Evolutionary conservation across 2,888 invertebrate species (phyloP).

Genomic region (Diabrotica balteata): DNA sequence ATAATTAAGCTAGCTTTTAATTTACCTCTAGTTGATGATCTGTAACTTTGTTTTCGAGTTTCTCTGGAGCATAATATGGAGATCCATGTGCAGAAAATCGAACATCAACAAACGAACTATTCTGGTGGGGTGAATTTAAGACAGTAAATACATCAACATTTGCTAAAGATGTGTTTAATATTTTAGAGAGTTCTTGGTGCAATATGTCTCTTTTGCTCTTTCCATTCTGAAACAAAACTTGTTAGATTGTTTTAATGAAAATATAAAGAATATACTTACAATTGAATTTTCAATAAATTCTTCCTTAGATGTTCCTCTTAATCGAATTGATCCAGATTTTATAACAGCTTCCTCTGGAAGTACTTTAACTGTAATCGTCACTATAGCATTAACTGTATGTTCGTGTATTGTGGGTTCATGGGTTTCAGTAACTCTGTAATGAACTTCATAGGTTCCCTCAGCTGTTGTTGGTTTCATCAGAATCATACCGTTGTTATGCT

Average conservation of each 20-base stretch:
- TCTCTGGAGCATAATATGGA: conserved; percentile 89
- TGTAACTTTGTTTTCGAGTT: conserved; percentile 84
- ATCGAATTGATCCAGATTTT: conserved; percentile 90
- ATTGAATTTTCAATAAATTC: conserved; percentile 75
- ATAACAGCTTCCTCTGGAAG: conserved; percentile 91
- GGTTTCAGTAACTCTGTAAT: conserved; percentile 78
- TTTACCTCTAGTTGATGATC: conserved; percentile 71
- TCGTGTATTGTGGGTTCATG: conserved; percentile 65
- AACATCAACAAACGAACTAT: conserved; percentile 78
- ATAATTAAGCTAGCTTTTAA: background rate
- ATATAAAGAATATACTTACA: conserved; percentile 48
- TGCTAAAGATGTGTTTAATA: conserved; percentile 78
- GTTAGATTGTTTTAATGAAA: too few relatives aligned
- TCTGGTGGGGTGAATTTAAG: conserved; percentile 68
- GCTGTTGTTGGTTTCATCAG: conserved; percentile 81
- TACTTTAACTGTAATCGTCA: conserved; percentile 85
- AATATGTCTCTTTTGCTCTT: conserved; percentile 75
- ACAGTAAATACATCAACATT: conserved; percentile 96
- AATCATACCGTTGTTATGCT: conserved; percentile 80
- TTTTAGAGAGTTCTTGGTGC: conserved; percentile 68
- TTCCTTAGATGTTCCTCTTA: conserved; percentile 81
- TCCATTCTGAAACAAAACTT: conserved; percentile 58
- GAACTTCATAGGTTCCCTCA: conserved; percentile 77
- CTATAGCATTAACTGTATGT: conserved; percentile 82
- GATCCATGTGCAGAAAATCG: conserved; percentile 93